Base-by-base conservation (phyloP, 1,140 invertebrate species). In the Nylanderia fulva region DNA sequence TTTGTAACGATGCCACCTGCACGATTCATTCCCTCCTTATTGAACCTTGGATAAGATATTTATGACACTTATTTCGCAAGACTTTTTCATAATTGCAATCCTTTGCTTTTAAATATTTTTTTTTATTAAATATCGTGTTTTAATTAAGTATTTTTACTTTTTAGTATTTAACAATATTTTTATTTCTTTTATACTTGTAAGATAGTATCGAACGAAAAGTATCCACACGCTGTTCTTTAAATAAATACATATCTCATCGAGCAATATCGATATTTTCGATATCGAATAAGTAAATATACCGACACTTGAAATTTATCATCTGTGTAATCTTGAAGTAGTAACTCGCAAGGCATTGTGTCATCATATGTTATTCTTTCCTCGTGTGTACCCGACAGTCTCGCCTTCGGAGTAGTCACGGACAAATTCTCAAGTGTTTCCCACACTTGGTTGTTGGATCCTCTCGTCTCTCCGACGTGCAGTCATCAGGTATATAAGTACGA, bases 351-450 rank as follows among this genome's bases (percentile, higher is more conserved):
- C n/a, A 24, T 24, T 36, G 48, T n/a, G n/a, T n/a, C n/a, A n/a
- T n/a, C n/a, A n/a, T n/a, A n/a, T n/a, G n/a, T 80, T 71, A 71
- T 71, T 58, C 9, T 58, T n/a, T 9, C 33, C 42, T 42, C 8
- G 13, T 33, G 13, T 52, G 18, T 15, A 24, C 33, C 52, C 36
- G 36, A 69, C 15, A 42, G 52, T 52, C n/a, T 36, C 39, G 29
- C 56, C 2, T 24, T 33, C 54, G 27, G 66, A 42, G 56, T n/a
- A 77, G 80, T 56, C 54, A 66, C 64, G 69, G 61, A 56, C 75
- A 60, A 63, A 60, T 64, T 86, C 48, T 90, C 77, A 85, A 91
- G 88, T 91, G 88, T 91, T 93, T 93, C 93, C 92, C 93, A 93
- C n/a, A n/a, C n/a, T n/a, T 92, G 93, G 61, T 69, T 80, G 85